These are phyloP conservation scores for Sorex fumeus DNA, from an alignment of 2,113 vertebrate genomes.

Conservation along the genomic window DNA sequence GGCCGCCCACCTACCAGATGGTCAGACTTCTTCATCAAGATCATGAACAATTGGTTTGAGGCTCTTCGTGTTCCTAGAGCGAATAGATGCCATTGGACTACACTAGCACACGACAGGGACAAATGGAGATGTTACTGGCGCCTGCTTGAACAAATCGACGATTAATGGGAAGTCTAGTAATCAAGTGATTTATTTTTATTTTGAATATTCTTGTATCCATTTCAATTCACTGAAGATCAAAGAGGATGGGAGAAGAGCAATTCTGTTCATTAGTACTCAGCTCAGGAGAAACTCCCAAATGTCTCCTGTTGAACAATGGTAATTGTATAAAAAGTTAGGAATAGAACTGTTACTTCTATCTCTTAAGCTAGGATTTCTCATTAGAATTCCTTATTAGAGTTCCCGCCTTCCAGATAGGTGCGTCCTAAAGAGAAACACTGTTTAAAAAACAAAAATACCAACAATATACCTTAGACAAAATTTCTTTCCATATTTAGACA, in stretches of 20 bases:
- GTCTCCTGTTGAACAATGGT: background rate
- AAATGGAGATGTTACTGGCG: no score
- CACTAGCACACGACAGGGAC: no score
- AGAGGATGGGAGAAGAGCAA: background rate
- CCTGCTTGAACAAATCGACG: no score
- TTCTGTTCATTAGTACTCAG: background rate
- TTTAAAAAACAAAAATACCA: conserved; percentile 7
- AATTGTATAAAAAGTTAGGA: background rate
- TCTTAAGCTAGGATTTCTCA: background rate
- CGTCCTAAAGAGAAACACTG: conserved; percentile 6
- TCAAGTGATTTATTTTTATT: background rate
- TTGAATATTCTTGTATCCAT: background rate
- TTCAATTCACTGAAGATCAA: background rate
- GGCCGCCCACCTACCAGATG: no score
- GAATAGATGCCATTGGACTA: no score
- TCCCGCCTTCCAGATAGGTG: background rate
- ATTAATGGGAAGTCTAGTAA: no score
- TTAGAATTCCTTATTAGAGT: background rate
- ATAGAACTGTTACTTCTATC: background rate
- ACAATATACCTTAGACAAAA: background rate
- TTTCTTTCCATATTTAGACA: background rate
- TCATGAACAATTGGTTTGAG: no score
- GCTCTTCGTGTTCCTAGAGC: no score
- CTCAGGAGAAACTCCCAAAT: background rate
- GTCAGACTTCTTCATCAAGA: no score